Evolutionary conservation across 2,113 vertebrate genomes (phyloP).

Genomic region (Hippocampus comes): DNA sequence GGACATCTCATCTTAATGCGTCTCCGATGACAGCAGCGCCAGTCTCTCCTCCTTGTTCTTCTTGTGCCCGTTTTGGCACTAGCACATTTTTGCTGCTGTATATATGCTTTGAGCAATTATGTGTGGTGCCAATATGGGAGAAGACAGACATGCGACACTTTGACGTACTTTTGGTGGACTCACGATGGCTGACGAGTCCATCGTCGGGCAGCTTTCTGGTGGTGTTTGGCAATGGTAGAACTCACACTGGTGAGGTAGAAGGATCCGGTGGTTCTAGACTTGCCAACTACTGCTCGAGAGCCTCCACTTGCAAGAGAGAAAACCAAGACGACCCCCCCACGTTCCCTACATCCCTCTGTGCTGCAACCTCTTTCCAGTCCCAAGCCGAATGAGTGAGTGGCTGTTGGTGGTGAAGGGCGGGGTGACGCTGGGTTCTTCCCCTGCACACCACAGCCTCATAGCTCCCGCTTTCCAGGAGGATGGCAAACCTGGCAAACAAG

Average conservation of each 20-base stretch:
- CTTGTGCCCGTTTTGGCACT: conserved; percentile 98
- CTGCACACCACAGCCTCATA: conserved; percentile 80
- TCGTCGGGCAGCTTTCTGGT: conserved; percentile 66
- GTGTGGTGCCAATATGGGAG: conserved; percentile 99
- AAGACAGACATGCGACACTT: conserved; percentile 71
- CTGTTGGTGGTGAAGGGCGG: conserved; percentile 75
- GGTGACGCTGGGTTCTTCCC: conserved; percentile 71
- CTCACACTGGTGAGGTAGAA: conserved; percentile 99
- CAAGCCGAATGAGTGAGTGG: conserved; percentile 71
- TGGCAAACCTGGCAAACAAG: background rate
- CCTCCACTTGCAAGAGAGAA: conserved; percentile 23
- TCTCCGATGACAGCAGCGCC: conserved; percentile 19
- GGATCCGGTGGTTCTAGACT: conserved; percentile 99
- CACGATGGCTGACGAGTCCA: background rate
- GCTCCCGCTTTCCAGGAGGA: conserved; percentile 47
- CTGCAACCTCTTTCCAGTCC: background rate
- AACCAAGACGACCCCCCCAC: background rate
- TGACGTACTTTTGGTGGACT: background rate
- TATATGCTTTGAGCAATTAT: conserved; percentile 96
- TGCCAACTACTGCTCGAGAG: conserved; percentile 93
- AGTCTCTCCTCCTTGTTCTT: conserved; percentile 41
- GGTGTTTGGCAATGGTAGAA: conserved; percentile 99
- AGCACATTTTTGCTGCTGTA: conserved; percentile 99
- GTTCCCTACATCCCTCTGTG: background rate
- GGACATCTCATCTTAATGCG: background rate